Base-by-base conservation (phyloP, 2,888 invertebrate species). In the Antheraea yamamai region DNA sequence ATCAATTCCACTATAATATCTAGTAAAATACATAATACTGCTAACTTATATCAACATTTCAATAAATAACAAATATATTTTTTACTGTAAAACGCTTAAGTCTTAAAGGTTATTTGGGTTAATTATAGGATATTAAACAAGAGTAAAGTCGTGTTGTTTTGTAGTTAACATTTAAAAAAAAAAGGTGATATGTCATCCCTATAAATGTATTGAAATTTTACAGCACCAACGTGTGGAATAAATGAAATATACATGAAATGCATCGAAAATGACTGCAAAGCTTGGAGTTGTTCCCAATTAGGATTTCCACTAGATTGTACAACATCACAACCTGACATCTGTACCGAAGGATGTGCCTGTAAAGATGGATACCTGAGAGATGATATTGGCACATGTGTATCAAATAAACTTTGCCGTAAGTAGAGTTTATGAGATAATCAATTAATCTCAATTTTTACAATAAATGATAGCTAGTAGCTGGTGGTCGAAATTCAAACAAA, bases 181-280 rank as follows among this genome's bases (percentile, higher is more conserved):
- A 39, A 2, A 39, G 35, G 12, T 47, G 47, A 12, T 7, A 47
- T 47, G 47, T 47, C 2, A 47, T 47, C 10, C 47, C 47, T 12
- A 47, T 47, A 12, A 47, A 10, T 47, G 0, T 47, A 47, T 47
- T 47, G 47, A 47, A 47, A 47, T 47, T 58, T 61, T 23, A 61
- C 23, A 61, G 61, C 61, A 23, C 80, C 82, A 78, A 82, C 79
- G 2, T 88, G 87, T 76, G 82, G 81, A 18, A 80, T 12, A 66
- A 16, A 66, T 66, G 64, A 66, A 66, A 16, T 26, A 1, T 66
- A 66, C 16, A 30, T 0, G 4, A 6, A 26, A 4, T 66, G 79
- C 35, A 78, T 84, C 16, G 81, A 91, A 89, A 39, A 88, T 82
- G 0, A 91, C 91, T 75, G 77, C 79, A 0, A 86, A 83, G 30